phyloP scores from a whole-genome alignment of 2,888 invertebrate genomes.

The Melangyna quadrimaculata region DNA sequence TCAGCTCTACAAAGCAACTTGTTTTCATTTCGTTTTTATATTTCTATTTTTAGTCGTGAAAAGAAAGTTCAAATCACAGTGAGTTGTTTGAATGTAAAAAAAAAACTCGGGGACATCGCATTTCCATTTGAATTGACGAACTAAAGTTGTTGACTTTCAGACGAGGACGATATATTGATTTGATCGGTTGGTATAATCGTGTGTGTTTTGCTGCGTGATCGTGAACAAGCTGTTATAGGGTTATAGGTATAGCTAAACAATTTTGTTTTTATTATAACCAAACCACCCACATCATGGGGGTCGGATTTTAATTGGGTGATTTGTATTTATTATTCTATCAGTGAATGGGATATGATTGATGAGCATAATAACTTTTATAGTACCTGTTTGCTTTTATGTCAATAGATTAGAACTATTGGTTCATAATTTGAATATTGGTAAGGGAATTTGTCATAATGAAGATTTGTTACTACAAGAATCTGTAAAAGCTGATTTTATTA shows the following conservation, averaged over 20 bases:
- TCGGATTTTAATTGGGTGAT: slow-evolving; percentile 26
- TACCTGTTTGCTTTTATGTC: not conserved
- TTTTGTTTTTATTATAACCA: slow-evolving; percentile 35
- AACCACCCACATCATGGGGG: slow-evolving; percentile 36
- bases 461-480: not conserved
- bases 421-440: not conserved
- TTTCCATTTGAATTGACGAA: slow-evolving; percentile 69
- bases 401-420: not conserved
- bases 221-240: slow-evolving; percentile 70
- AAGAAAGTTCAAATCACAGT: slow-evolving; percentile 62
- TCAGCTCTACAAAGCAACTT: slow-evolving; percentile 39
- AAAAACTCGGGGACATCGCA: slow-evolving; percentile 45
- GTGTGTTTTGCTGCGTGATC: slow-evolving; percentile 54
- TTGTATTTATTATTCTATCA: slow-evolving; percentile 22
- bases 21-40: slow-evolving; percentile 61
- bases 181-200: slow-evolving; percentile 45
- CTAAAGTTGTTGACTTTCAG: slow-evolving; percentile 1
- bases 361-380: not conserved
- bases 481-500: not conserved
- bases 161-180: slow-evolving; percentile 12
- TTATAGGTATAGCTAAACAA: not conserved
- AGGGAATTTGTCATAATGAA: not conserved
- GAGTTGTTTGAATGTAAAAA: slow-evolving; percentile 6
- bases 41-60: slow-evolving; percentile 61
- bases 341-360: slow-evolving; percentile 7